Base-by-base conservation (phyloP, 1,140 invertebrate genomes). In the Drosophila rufa region DNA sequence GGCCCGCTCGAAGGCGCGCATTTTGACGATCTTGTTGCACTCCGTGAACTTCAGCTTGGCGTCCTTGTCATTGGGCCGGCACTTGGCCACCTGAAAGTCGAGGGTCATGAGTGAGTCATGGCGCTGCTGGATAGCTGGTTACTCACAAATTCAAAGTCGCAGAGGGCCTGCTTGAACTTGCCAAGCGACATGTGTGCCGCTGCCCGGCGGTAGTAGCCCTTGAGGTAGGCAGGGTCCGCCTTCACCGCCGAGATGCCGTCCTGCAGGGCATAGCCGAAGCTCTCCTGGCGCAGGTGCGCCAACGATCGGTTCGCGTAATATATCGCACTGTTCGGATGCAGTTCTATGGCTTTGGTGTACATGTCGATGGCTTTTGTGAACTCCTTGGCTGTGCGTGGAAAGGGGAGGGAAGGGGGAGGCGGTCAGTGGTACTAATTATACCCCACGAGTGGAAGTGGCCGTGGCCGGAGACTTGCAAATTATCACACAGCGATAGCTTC, bases 161-260 rank as follows among this genome's bases (percentile, higher is more conserved):
- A 97, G 51, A 99, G 94, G 1, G 99, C 99, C 93, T 97, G 93
- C 94, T 99, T 99, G 93, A 98, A 99, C 94, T 99, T 99, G 73
- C 98, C 98, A 79, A 99, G 93, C 33, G 98, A 98, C 98, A 99
- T 99, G 83, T 99, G 96, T 42, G 99, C 97, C 1, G 97, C 97
- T 0, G 99, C 99, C 92, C 99, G 94, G 91, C 99, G 96, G 93
- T 99, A 99, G 85, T 97, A 97, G 14, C 97, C 98, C 94, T 99
- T 99, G 7, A 99, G 94, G 93, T 99, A 99, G 43, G 94, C 95
- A 78, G 95, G 96, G 93, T 99, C 98, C 55, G 98, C 90, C 93
- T 98, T 96, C 48, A 99, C 97, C 2, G 99, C 97, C 93, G 96
- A 97, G 1, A 97, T 95, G 8, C 99, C 99, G 95, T 99, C 99